A percentile compares a stretch with the other conserved stretches of the same genome.
Evolutionary conservation across 2,113 vertebrate species (phyloP).

Genomic region (Mustela nigripes): DNA sequence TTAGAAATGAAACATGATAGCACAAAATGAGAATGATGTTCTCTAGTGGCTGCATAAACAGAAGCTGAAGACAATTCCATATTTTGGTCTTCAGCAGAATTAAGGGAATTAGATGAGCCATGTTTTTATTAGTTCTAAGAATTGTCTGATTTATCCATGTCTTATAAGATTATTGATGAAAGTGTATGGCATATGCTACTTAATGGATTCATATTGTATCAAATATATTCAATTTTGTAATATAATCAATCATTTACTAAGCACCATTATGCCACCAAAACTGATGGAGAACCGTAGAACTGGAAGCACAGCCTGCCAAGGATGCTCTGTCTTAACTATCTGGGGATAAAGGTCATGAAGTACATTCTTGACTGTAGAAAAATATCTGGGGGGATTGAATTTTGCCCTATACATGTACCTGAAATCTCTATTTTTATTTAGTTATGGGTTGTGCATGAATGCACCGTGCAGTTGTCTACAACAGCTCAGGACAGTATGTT

Average conservation of each 20-base stretch:
- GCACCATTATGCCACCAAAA: fast-evolving
- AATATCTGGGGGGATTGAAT: background rate
- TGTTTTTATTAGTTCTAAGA: background rate
- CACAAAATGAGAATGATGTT: background rate
- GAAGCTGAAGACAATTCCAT: background rate
- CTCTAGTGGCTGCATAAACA: background rate
- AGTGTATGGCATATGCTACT: background rate
- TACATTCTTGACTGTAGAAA: background rate
- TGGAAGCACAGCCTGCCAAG: background rate
- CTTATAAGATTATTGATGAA: background rate
- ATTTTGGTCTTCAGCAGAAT: background rate
- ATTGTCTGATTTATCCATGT: background rate
- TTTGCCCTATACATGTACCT: background rate
- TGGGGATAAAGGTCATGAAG: background rate
- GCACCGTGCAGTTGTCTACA: background rate
- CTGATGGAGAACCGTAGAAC: background rate
- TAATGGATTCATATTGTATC: background rate
- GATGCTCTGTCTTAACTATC: background rate
- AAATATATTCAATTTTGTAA: background rate
- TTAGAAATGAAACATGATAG: background rate
- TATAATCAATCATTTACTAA: background rate
- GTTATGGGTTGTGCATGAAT: background rate
- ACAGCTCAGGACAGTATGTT: background rate
- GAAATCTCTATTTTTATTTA: conserved; percentile 16
- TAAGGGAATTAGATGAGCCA: background rate